Conservation (phyloP, 1,140 invertebrate species). For the Drosophila equinoxialis region DNA sequence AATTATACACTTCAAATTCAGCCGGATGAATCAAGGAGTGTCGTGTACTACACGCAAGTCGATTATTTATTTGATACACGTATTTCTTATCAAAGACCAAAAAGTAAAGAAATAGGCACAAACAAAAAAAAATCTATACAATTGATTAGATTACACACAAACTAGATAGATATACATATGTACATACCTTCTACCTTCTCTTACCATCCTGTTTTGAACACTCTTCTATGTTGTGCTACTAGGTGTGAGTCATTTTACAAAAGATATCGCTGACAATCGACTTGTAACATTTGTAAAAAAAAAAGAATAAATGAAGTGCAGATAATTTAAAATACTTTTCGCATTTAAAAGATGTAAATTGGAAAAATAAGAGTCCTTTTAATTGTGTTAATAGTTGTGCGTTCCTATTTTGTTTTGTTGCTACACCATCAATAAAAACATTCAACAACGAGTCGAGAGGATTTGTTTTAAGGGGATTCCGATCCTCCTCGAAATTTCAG, state of each 20-base stretch:
- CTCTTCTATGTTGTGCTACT: neutral
- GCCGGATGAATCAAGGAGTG: neutral
- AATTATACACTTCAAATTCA: neutral
- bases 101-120: neutral
- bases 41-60: neutral
- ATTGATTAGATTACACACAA: constrained; percentile 5
- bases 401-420: too few species aligned
- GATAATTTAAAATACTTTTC: too few species aligned
- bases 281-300: neutral
- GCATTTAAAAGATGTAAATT: too few species aligned
- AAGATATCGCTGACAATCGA: neutral
- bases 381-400: too few species aligned
- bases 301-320: neutral
- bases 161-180: neutral
- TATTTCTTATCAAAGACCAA: neutral
- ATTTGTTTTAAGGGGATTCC: too few species aligned
- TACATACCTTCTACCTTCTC: too few species aligned
- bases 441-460: too few species aligned
- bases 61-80: neutral
- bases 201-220: neutral
- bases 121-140: neutral
- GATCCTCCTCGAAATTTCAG: too few species aligned
- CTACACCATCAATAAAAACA: too few species aligned
- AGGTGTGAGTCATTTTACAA: neutral
- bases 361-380: too few species aligned